Base-by-base conservation (phyloP, 1,140 invertebrate genomes). In the Theocolax elegans region DNA sequence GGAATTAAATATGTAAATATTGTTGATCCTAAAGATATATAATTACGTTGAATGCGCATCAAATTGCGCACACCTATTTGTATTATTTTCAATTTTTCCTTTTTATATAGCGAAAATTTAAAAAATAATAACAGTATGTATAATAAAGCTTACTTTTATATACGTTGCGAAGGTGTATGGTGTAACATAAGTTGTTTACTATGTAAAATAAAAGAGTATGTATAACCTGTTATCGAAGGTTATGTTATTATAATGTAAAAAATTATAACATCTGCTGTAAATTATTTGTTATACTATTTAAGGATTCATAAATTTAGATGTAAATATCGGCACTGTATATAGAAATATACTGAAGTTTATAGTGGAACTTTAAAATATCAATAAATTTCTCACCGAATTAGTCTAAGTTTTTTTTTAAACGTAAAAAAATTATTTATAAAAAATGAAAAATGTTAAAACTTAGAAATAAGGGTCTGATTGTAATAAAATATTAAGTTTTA, bases 1-100 rank as follows among this genome's bases (percentile, higher is more conserved):
- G 38, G 19, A 66, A 51, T 65, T 49, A 12, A 62, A 72, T 31
- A 58, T 75, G 74, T 75, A 75, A 66, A 75, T 75, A 75, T 63
- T 72, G 72, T 75, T 75, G 56, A 70, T 35, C 54, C 9, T 15
- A 54, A 29, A 2, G 53, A 48, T 56, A 46, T 31, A 66, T 56
- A 46, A 56, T 46, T 46, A 44, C 17, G 51, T 46, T 66, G 23
- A 44, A 23, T 23, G 38, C n/a, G 21, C 8, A 54, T 56, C 3
- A 66, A 46, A 66, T 35, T 19, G 25, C 23, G 31, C 17, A 42
- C 27, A 46, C 17, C 25, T 6, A 35, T 44, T 49, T 63, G 15
- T 66, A 66, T 56, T 46, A 1, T 23, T n/a, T n/a, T 66, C 25
- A 66, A 49, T 44, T 53, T 56, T 66, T 66, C 12, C 35, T 66